Evolutionary conservation across 2,888 invertebrate species (phyloP).

Genomic region (Gandaritis pyraliata): DNA sequence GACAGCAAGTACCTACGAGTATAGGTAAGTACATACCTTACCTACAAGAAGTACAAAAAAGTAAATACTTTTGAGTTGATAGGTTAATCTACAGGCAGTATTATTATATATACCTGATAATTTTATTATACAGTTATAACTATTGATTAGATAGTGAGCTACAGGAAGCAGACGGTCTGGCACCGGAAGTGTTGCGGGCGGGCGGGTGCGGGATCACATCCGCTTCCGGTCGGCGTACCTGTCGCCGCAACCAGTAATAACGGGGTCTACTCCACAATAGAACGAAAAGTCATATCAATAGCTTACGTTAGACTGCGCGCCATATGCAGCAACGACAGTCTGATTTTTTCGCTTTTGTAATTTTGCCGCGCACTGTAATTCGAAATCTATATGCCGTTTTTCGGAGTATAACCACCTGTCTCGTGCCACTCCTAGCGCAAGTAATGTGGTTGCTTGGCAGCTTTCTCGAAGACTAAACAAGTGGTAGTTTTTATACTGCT

Average conservation of each 20-base stretch:
- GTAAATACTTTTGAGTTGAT: too few species aligned
- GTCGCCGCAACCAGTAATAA: slow-evolving; percentile 35
- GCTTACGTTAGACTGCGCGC: too few species aligned
- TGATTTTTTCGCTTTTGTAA: too few species aligned
- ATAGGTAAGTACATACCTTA: too few species aligned
- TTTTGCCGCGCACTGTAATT: too few species aligned
- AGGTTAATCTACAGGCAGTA: too few species aligned
- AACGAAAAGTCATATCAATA: too few species aligned
- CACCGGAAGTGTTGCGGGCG: slow-evolving; percentile 48
- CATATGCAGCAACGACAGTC: too few species aligned
- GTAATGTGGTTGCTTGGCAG: slow-evolving; percentile 17
- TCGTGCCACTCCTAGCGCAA: slow-evolving; percentile 6
- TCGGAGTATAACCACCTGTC: too few species aligned
- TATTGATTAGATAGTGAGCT: slow-evolving; percentile 37
- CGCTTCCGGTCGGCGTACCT: slow-evolving; percentile 52
- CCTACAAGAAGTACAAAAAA: too few species aligned
- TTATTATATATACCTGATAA: neutral
- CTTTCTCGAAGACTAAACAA: neutral
- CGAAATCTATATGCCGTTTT: too few species aligned
- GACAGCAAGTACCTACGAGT: neutral
- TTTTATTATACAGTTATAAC: slow-evolving; percentile 22
- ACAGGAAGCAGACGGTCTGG: slow-evolving; percentile 52
- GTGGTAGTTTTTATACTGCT: neutral
- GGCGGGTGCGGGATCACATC: slow-evolving; percentile 55
- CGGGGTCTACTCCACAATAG: neutral